Conservation (phyloP, 2,113 vertebrate genomes). For the Thalassarche chlororhynchos region DNA sequence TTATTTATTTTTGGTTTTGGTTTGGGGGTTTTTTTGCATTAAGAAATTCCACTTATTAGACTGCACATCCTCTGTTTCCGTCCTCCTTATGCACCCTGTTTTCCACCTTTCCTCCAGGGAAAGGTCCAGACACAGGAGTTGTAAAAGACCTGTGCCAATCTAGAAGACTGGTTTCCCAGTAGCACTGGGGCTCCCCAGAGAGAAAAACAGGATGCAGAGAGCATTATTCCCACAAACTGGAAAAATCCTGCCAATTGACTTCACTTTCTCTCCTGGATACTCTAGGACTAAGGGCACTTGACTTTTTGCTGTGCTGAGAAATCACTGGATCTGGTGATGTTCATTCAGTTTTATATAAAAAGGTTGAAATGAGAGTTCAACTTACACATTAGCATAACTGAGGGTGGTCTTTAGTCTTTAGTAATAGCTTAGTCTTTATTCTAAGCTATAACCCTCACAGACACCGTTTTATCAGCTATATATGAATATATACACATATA, state of each 20-base stretch:
- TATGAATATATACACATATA: background rate
- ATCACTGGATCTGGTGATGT: background rate
- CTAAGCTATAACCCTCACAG: background rate
- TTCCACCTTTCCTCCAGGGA: background rate
- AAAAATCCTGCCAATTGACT: background rate
- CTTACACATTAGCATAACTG: background rate
- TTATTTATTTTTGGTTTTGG: too few relatives aligned
- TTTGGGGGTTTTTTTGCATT: background rate
- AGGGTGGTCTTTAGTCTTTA: background rate
- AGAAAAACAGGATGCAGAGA: background rate
- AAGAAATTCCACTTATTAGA: background rate
- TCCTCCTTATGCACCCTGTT: rapidly evolving
- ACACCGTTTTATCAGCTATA: rapidly evolving
- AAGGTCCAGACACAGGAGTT: background rate
- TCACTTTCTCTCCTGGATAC: background rate
- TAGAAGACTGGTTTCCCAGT: background rate
- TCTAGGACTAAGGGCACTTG: background rate
- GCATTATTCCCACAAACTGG: background rate
- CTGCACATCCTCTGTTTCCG: background rate
- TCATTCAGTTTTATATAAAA: background rate
- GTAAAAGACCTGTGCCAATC: background rate
- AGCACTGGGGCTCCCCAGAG: background rate
- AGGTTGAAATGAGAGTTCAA: background rate
- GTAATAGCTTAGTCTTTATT: background rate
- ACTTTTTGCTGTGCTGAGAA: background rate